Evolutionary conservation across 35 echinoderm and acorn worm genomes (phyloP), one percentile per base, ranked within the genome.

Genomic region (Apostichopus parvimensis): DNA sequence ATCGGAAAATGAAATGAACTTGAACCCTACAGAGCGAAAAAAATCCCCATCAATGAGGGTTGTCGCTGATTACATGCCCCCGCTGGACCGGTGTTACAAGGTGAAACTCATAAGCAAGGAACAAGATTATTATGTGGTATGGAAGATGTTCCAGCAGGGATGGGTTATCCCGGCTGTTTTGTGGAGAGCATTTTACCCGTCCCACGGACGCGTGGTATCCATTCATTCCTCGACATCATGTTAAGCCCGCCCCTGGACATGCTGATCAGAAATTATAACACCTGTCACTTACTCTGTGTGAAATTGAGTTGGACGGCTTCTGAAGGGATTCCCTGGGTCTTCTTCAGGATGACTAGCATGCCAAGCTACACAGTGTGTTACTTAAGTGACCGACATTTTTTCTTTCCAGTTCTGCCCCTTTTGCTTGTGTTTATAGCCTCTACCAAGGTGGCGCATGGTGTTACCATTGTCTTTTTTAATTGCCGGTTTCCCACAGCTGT

Each of bases 261-360:
- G 86, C 86, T 73, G 86, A n/a, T 88, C 20, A 7, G 23, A 72
- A 10, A 88, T 88, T 88, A 88, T 64, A 72, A 54, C 86, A 88
- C 86, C 86, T 88, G 86, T 88, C 86, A 68, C 26, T 88, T 88
- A 88, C 86, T 88, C 86, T 15, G 62, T 88, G 57, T 88, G 86
- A 88, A 72, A 72, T 88, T 88, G 23, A 53, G n/a, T 88, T 3
- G 15, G 17, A 88, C 25, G 64, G 86, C 9, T 88, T 26, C 57
- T 88, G 13, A 17, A 88, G 68, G 86, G 62, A 88, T 88, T 88
- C 86, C 86, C 86, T 73, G 86, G 86, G 62, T 88, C 61, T 73
- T 54, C 5, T 22, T 0, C 21, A 22, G 15, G 5, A 75, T 84
- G 56, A 84, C 54, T 58, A 84, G 81, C 57, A 56, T 84, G 55